Conservation (phyloP, 2,888 invertebrate genomes). For the Amiota minor region DNA sequence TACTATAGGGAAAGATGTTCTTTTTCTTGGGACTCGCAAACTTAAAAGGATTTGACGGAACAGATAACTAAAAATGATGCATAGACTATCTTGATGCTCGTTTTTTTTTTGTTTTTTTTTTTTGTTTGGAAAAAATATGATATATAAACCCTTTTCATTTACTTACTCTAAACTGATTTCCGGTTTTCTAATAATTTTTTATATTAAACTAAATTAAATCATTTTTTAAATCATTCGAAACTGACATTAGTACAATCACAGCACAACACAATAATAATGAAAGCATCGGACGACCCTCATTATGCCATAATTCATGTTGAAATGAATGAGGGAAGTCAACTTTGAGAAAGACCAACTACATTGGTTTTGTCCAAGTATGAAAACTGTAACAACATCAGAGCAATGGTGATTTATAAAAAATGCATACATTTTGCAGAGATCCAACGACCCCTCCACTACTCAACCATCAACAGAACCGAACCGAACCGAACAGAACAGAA, state of each 20-base stretch:
- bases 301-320: background rate
- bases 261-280: background rate
- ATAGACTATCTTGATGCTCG: too few species aligned
- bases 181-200: slow-evolving; percentile 48
- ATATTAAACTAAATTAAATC: slow-evolving; percentile 58
- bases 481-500: slow-evolving; percentile 31
- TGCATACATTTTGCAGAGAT: slow-evolving; percentile 18
- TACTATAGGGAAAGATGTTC: slow-evolving; percentile 9
- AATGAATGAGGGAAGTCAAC: background rate
- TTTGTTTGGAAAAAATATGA: too few species aligned
- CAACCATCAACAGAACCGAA: slow-evolving; percentile 1
- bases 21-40: background rate
- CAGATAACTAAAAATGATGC: too few species aligned
- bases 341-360: background rate
- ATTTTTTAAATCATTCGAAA: slow-evolving; percentile 44
- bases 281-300: slow-evolving; percentile 14
- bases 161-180: slow-evolving; percentile 38
- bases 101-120: background rate
- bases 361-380: background rate
- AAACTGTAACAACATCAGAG: slow-evolving; percentile 15
- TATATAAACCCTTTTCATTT: background rate
- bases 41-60: background rate
- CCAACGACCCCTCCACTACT: background rate
- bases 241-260: slow-evolving; percentile 8
- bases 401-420: slow-evolving; percentile 17